Evolutionary conservation across 2,113 vertebrate species (phyloP).

Genomic region (Erythrolamprus reginae): DNA sequence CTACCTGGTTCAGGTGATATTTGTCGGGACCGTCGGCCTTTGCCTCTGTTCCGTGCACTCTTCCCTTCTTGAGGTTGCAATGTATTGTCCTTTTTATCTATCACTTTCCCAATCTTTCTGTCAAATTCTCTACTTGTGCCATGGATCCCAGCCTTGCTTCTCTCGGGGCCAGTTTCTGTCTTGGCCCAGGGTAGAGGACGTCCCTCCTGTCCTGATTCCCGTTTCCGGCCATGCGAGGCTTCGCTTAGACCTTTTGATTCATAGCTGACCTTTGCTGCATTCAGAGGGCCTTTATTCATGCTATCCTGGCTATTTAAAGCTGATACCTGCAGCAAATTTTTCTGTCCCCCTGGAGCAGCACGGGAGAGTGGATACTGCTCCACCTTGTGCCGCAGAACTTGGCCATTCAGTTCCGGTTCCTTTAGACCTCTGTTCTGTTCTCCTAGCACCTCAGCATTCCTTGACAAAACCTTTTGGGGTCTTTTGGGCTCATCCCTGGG

Average conservation of each 20-base stretch:
- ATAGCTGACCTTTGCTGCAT: slow-evolving; percentile 47
- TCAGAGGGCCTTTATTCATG: not conserved
- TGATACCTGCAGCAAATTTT: not conserved
- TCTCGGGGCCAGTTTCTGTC: slow-evolving; percentile 56
- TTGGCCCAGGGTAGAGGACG: slow-evolving; percentile 71
- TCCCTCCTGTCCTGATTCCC: slow-evolving; percentile 44
- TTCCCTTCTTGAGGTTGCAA: slow-evolving; percentile 71
- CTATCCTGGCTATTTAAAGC: rapidly evolving
- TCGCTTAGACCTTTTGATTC: slow-evolving; percentile 51
- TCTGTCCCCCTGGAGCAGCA: slow-evolving; percentile 23
- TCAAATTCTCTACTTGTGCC: slow-evolving; percentile 57
- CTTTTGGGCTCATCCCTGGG: slow-evolving; percentile 50
- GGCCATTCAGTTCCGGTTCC: slow-evolving; percentile 47
- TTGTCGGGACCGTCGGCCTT: slow-evolving; percentile 80
- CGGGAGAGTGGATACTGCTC: slow-evolving; percentile 49
- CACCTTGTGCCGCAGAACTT: slow-evolving; percentile 51
- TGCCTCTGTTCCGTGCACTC: slow-evolving; percentile 77
- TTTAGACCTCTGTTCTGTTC: slow-evolving; percentile 56
- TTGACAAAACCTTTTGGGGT: slow-evolving; percentile 47
- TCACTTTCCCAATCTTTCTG: slow-evolving; percentile 64
- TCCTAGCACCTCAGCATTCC: slow-evolving; percentile 41
- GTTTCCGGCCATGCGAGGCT: slow-evolving; percentile 44
- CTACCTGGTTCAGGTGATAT: slow-evolving; percentile 89
- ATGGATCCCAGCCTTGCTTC: slow-evolving; percentile 68
- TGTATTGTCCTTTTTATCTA: slow-evolving; percentile 67